Conservation (phyloP, 2,888 invertebrate species). For the Bombyx huttoni region DNA sequence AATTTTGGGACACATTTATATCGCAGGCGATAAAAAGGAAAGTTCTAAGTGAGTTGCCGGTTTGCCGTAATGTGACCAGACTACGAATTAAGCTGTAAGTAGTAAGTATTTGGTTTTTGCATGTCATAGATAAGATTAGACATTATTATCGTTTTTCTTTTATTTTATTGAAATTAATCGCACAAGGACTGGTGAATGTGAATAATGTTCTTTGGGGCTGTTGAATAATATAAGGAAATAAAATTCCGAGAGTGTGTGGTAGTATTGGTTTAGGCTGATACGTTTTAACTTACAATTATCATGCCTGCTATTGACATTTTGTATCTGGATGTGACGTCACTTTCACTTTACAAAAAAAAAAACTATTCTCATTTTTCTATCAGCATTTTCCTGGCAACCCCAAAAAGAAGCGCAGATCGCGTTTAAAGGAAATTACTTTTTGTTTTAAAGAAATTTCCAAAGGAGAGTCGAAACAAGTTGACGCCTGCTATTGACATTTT, state of each 20-base stretch:
- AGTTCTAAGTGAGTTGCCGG: slow-evolving; percentile 19
- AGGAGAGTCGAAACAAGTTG: neutral
- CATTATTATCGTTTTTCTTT: no score
- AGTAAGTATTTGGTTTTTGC: neutral
- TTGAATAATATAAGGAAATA: no score
- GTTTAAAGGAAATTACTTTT: slow-evolving; percentile 5
- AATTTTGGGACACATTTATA: slow-evolving; percentile 30
- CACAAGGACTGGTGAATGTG: no score
- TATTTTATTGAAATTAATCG: no score
- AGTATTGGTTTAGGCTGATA: no score
- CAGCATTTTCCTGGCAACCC: neutral
- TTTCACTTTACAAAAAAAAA: no score
- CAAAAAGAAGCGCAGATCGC: neutral
- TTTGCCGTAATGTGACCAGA: neutral
- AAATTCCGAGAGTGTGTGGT: no score
- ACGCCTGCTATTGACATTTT: no score
- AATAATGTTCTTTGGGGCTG: no score
- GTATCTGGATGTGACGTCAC: no score
- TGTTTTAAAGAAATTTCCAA: neutral
- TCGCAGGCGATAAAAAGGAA: slow-evolving; percentile 14
- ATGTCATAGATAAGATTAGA: neutral
- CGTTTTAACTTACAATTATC: no score
- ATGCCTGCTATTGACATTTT: no score
- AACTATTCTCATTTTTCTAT: neutral
- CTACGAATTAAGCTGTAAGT: neutral